Conservation (phyloP, 2,113 vertebrate genomes). For the Myanophis thanlyinensis region DNA sequence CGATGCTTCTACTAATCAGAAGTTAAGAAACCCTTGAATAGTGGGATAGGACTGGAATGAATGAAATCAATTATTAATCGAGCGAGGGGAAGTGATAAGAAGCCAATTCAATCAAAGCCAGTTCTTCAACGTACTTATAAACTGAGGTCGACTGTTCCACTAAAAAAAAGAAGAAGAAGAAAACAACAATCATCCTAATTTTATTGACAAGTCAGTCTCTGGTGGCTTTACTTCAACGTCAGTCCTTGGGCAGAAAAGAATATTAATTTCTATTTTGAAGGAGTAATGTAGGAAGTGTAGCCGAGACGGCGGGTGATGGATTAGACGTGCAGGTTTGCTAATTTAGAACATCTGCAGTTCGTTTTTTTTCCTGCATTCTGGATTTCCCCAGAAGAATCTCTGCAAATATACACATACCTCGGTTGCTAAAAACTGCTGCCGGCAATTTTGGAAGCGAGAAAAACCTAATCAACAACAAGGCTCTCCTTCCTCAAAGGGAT, state of each 20-base stretch:
- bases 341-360: slow-evolving; percentile 29
- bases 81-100: neutral
- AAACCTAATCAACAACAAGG: neutral
- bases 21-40: neutral
- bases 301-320: neutral
- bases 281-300: slow-evolving; percentile 18
- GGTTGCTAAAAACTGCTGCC: neutral
- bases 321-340: slow-evolving; percentile 22
- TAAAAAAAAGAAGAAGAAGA: neutral
- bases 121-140: slow-evolving; percentile 11
- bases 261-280: slow-evolving; percentile 15
- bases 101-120: neutral
- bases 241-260: slow-evolving; percentile 16
- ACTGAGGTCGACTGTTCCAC: neutral
- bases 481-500: slow-evolving; percentile 21
- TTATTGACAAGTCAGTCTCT: neutral
- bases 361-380: slow-evolving; percentile 4
- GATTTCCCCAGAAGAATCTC: neutral
- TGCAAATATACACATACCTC: slow-evolving; percentile 19
- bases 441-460: slow-evolving; percentile 10
- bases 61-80: neutral
- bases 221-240: neutral
- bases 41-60: neutral
- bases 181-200: neutral
- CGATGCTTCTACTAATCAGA: neutral